Base-by-base conservation (phyloP, 2,113 vertebrate species). In the Haemorhous mexicanus region DNA sequence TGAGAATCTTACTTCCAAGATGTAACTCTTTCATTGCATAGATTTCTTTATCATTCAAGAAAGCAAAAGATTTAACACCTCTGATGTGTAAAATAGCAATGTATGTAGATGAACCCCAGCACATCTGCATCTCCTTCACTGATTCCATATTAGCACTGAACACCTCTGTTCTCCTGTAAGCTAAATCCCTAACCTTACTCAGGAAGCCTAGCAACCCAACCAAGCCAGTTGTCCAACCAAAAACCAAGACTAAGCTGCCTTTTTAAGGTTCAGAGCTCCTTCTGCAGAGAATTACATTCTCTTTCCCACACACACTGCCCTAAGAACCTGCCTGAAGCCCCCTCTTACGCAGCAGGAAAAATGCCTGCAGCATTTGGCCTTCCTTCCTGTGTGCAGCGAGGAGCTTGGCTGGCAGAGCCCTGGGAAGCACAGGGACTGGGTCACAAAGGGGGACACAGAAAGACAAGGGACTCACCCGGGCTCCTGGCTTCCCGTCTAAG, bases 401-500 rank as follows among this genome's bases (percentile, higher is more conserved):
- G n/a, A 85, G 23, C 2, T 5, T 5, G n/a, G 56, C 35, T 2
- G 41, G 53, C 11, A 14, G 64, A 56, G 78, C 75, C 18, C 75
- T 26, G 78, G 44, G 33, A 58, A 64, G 82, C 61, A 91, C 91
- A 67, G 0, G 18, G 88, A 92, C 87, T 80, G 16, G 3, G 27
- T 55, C 90, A 87, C 6, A 1, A 74, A 95, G 80, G 81, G 59
- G 0, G 17, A 92, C 91, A 95, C 93, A 96, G 97, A 98, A 98
- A 98, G 97, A 98, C 39, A 62, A 98, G 97, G 97, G 97, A 99
- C 99, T 99, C 99, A 99, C 99, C 99, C 98, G 98, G 98, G 98
- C 98, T 99, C 99, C 99, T 98, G 99, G 99, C 99, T 99, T 99
- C 97, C 99, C 99, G 98, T 99, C 99, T 98, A 99, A 99, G 99